phyloP scores from a whole-genome alignment of 2,113 vertebrate species.

The Peromyscus maniculatus region DNA sequence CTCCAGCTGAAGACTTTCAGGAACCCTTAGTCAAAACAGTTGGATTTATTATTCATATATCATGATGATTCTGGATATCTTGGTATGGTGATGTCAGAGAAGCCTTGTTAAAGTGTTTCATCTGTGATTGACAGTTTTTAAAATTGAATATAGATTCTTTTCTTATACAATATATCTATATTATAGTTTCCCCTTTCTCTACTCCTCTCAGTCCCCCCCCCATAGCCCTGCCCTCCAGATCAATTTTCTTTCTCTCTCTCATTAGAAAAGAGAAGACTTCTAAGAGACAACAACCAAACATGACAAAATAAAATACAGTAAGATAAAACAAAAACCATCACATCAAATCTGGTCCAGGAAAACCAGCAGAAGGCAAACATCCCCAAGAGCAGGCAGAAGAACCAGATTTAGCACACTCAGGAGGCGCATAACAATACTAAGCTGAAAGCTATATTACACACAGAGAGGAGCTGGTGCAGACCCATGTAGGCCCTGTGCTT shows the following conservation, averaged over 20 bases:
- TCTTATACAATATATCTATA: not conserved
- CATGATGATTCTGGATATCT: not conserved
- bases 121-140: not conserved
- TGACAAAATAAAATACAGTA: not conserved
- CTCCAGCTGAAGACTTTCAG: not conserved
- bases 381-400: not conserved
- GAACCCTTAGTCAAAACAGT: not conserved
- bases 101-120: conserved; percentile 31
- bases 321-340: not conserved
- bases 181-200: not conserved
- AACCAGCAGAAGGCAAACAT: not conserved
- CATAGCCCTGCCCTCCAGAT: not conserved
- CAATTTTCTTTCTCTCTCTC: not conserved
- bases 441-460: not conserved
- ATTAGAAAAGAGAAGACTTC: not conserved
- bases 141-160: not conserved
- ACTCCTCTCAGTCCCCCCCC: too few relatives aligned
- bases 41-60: not conserved
- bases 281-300: not conserved
- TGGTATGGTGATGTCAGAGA: not conserved
- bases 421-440: not conserved
- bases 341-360: not conserved
- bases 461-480: not conserved
- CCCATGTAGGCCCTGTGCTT: not conserved
- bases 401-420: not conserved